These are phyloP conservation scores for Perithous albicinctus DNA, from an alignment of 2,888 invertebrate species.

Conservation along the genomic window DNA sequence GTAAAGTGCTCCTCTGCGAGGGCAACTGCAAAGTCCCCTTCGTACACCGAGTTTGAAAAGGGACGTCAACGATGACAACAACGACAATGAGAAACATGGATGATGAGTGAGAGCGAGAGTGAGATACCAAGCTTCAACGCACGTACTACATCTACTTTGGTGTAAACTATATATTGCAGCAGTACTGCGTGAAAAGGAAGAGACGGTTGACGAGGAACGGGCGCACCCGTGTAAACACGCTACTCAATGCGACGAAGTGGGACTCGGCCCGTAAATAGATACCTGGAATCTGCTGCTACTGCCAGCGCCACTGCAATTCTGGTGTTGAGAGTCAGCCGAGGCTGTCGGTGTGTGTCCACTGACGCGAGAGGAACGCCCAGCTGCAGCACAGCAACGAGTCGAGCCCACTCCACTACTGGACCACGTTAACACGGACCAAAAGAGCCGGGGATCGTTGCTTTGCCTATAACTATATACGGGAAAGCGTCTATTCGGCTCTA, in stretches of 20 bases:
- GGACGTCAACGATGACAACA: neutral
- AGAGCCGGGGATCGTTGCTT: conserved; percentile 38
- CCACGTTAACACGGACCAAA: conserved; percentile 24
- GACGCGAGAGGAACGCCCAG: conserved; percentile 18
- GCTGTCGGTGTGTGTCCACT: conserved; percentile 6
- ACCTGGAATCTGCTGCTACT: conserved; percentile 19
- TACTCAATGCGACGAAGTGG: conserved; percentile 62
- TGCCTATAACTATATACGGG: conserved; percentile 16
- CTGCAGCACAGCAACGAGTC: conserved; percentile 42
- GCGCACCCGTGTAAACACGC: conserved; percentile 70
- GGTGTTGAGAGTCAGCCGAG: conserved; percentile 24
- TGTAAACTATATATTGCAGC: conserved; percentile 12
- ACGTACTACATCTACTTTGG: neutral
- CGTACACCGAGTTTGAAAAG: neutral
- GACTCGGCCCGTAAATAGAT: conserved; percentile 66
- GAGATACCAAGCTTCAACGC: conserved; percentile 7
- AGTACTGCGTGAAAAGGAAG: conserved; percentile 8
- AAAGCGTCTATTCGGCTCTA: conserved; percentile 32
- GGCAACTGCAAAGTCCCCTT: neutral
- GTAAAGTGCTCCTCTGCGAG: conserved; percentile 5
- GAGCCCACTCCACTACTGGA: conserved; percentile 20
- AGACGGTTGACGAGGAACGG: conserved; percentile 32
- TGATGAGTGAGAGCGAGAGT: no score
- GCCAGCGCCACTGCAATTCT: neutral
- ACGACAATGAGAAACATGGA: neutral